These are phyloP conservation scores for Xiphophorus hellerii DNA, from an alignment of 2,113 vertebrate species.

Conservation along the genomic window DNA sequence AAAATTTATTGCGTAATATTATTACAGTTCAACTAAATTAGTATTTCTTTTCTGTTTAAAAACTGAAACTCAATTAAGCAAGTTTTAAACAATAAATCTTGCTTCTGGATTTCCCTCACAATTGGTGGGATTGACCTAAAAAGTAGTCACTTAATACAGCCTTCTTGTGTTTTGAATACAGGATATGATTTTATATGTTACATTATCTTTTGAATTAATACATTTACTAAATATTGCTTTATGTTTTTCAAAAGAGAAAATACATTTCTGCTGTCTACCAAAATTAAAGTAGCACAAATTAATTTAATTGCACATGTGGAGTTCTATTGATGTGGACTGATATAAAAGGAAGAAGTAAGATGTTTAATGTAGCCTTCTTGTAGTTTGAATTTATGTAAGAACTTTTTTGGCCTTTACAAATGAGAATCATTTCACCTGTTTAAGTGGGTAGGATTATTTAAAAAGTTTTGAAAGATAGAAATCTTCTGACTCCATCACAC, in stretches of 20 bases:
- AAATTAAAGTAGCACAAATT: not conserved
- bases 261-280: not conserved
- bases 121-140: not conserved
- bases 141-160: not conserved
- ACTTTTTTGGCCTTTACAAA: not conserved
- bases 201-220: not conserved
- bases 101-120: not conserved
- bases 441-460: no score
- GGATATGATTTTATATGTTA: not conserved
- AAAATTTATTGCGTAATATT: not conserved
- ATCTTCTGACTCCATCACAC: not conserved
- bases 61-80: not conserved
- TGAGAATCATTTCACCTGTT: no score
- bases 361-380: no score
- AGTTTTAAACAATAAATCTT: not conserved
- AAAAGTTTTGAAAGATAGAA: not conserved
- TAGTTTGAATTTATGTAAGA: not conserved
- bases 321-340: not conserved
- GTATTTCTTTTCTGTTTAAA: not conserved
- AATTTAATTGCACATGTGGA: not conserved
- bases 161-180: not conserved
- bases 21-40: no score
- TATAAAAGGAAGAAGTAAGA: no score
- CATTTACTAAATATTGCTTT: not conserved
- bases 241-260: not conserved